Conservation (phyloP, 1,140 invertebrate genomes). For the Arctopsyche grandis region DNA sequence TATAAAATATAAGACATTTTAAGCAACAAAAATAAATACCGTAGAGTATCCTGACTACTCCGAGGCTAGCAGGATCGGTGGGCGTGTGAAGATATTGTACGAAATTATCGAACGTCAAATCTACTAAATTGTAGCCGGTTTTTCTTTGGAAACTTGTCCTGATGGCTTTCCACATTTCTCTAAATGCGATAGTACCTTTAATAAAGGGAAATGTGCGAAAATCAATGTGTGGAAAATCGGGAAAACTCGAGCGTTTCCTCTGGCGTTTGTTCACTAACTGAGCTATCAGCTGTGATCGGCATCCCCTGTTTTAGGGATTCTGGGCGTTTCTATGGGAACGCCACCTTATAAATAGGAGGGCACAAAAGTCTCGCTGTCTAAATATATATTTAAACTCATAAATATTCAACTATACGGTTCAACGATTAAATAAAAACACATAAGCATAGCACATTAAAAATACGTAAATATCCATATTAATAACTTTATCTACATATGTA, state of each 20-base stretch:
- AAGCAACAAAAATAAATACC: no score
- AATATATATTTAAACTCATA: no score
- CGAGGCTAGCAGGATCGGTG: constrained; percentile 79
- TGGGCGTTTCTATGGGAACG: constrained; percentile 25
- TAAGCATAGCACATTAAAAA: no score
- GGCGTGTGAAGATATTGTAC: constrained; percentile 71
- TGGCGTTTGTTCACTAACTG: not conserved
- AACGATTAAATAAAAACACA: no score
- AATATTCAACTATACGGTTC: no score
- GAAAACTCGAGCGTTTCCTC: constrained; percentile 4
- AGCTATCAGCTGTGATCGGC: constrained; percentile 35
- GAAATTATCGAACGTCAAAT: constrained; percentile 62
- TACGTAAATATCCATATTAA: no score
- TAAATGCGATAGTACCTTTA: not conserved
- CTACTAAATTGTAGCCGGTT: constrained; percentile 57
- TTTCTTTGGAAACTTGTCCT: constrained; percentile 57
- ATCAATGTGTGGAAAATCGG: not conserved
- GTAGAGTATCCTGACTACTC: constrained; percentile 79
- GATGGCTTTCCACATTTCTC: not conserved
- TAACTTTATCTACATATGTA: no score
- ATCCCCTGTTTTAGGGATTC: not conserved
- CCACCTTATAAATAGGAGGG: no score
- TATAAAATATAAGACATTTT: no score
- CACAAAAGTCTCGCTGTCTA: no score
- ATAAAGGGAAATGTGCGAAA: not conserved